These are phyloP conservation scores for Camponotus pennsylvanicus DNA, from an alignment of 1,140 invertebrate species.

Conservation along the genomic window DNA sequence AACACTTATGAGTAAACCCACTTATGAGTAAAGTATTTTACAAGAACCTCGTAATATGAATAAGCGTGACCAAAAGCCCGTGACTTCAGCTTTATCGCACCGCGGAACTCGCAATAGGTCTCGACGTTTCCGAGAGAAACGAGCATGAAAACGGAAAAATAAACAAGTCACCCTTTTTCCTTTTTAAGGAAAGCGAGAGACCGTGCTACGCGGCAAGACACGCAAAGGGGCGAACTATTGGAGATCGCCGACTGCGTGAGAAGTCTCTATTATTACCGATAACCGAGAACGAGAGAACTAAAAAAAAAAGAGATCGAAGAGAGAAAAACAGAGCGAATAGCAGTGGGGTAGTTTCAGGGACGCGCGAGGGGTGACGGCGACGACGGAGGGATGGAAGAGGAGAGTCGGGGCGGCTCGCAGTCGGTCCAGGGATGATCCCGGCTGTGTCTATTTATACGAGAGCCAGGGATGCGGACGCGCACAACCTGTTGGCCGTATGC, in stretches of 20 bases:
- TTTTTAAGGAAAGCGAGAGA: background rate
- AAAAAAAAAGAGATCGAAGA: background rate
- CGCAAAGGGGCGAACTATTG: constrained; percentile 19
- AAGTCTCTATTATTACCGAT: background rate
- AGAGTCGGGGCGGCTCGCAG: constrained; percentile 60
- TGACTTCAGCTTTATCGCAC: background rate
- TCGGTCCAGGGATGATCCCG: constrained; percentile 82
- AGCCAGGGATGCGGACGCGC: constrained; percentile 78
- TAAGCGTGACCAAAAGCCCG: background rate
- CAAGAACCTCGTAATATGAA: background rate
- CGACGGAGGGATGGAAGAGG: background rate
- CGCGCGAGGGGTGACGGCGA: background rate
- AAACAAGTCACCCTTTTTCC: background rate
- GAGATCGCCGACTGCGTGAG: background rate
- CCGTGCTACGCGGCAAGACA: constrained; percentile 17
- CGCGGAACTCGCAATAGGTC: background rate
- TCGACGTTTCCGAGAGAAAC: background rate
- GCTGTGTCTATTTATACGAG: constrained; percentile 83
- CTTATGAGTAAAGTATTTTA: background rate
- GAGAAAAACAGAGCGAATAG: constrained; percentile 1
- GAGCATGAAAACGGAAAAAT: background rate
- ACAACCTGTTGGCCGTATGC: constrained; percentile 81
- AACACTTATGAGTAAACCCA: background rate
- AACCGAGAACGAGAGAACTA: background rate
- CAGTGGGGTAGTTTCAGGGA: constrained; percentile 34